Evolutionary conservation across 2,113 vertebrate species (phyloP), one percentile per base, ranked within the genome.

Genomic region (Suricata suricatta): DNA sequence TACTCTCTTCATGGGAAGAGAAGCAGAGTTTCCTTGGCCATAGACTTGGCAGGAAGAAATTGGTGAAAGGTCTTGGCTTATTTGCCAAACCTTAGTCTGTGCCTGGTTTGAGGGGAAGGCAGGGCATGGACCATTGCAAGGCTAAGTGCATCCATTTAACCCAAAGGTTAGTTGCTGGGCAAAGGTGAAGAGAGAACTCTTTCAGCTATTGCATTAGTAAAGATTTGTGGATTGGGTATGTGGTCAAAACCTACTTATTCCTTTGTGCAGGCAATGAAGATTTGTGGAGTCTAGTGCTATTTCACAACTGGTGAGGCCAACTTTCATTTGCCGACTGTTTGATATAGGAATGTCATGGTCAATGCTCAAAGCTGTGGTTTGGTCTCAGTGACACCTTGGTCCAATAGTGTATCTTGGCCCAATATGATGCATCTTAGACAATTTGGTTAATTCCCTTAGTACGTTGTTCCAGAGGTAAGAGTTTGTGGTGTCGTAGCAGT

Each of bases 71-170:
- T 38, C 41, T 81, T 84, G 4, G 33, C 14, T 94, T 54, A 91
- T 27, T 72, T 93, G 76, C 44, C 88, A 95, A 81, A 71, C 54
- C 29, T 88, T 90, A 88, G 82, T 64, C 57, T 90, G 90, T 92
- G 29, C 12, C 35, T 93, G 54, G 6, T n/a, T 95, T 52, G 74
- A 93, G 64, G 50, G 7, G 17, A 54, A 72, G 50, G 25, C 13
- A 27, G 84, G 35, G 13, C 25, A 76, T 8, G 92, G 50, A 81
- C 2, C 47, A 57, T 21, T 74, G 21, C 5, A 38, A 90, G 31
- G 17, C 17, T 29, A 80, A 80, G 50, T 57, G 9, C 3, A n/a
- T 50, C 21, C 52, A 52, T 82, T 79, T 33, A 57, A 38, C 81
- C 29, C 41, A 72, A 96, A 41, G 8, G 14, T 91, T 54, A 47